These are phyloP conservation scores for Zosterops lateralis DNA, from an alignment of 2,113 vertebrate species.

Conservation along the genomic window DNA sequence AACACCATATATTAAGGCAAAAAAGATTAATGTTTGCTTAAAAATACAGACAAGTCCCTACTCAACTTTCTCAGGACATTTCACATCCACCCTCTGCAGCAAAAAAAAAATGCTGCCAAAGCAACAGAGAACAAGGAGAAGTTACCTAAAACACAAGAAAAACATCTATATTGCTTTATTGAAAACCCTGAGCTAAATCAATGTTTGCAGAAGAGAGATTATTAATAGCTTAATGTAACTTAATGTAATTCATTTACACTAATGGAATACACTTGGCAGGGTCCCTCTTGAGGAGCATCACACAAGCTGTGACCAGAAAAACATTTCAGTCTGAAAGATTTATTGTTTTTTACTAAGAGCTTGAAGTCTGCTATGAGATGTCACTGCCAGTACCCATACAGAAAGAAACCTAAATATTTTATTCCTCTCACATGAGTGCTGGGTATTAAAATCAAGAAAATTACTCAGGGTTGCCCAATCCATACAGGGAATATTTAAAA, in stretches of 20 bases:
- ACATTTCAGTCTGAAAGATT: background rate
- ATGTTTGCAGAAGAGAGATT: background rate
- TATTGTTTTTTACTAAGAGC: background rate
- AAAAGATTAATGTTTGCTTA: background rate
- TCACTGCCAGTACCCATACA: background rate
- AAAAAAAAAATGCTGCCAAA: background rate
- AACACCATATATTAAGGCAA: background rate
- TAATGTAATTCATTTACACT: conserved; percentile 11
- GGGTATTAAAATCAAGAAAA: background rate
- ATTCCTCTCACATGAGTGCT: background rate
- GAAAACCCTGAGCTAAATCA: background rate
- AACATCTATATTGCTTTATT: background rate
- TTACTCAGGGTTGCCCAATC: background rate
- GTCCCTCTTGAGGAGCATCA: background rate
- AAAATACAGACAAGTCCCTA: background rate
- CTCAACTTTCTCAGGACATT: background rate
- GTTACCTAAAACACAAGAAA: background rate
- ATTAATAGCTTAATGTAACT: conserved; percentile 30
- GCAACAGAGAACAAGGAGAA: background rate
- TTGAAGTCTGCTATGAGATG: background rate
- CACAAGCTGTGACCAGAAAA: background rate
- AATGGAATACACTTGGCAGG: conserved; percentile 22
- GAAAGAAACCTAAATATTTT: background rate
- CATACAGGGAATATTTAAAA: background rate
- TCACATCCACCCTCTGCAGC: background rate